Evolutionary conservation across 1,140 invertebrate genomes (phyloP), one percentile per base, ranked within the genome.

Genomic region (Drosophila tristis): DNA sequence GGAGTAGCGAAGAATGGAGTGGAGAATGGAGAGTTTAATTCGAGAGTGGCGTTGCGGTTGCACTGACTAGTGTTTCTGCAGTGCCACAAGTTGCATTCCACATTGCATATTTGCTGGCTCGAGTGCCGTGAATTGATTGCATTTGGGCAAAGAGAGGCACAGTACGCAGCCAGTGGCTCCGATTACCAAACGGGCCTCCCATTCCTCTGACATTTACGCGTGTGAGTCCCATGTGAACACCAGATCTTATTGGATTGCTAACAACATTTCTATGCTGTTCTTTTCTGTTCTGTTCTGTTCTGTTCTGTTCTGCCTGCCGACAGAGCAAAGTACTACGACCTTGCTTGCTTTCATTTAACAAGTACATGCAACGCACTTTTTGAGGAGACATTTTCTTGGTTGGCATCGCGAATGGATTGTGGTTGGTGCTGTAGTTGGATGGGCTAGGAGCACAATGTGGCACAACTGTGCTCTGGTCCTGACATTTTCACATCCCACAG

Each of bases 41-140:
- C 35, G 11, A 4, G 45, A 61, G 31, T 29, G 29, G 44, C 8
- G 4, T n/a, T 31, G 8, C 29, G 15, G 13, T 45, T 6, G 9
- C 42, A 45, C 5, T 29, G 26, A 20, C 20, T 25, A 4, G 23
- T 25, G 2, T 3, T 53, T 53, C 50, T 51, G 25, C 15, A 7
- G 6, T 15, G 25, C 51, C 15, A 13, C 15, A 39, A 54, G 31
- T 54, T 54, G 45, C 45, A 48, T 20, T 48, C 20, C 45, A 20
- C 16, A 6, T 23, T 9, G 3, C 20, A 25, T 60, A 44, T 50
- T 31, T 55, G 26, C 48, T 79, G 58, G 20, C 20, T 76, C 75
- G 78, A 80, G 76, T 79, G 48, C 42, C 60, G 72, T 76, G 73
- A 79, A 68, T 79, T 77, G 74, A 81, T 81, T 81, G 74, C 73